phyloP scores from a whole-genome alignment of 1,140 invertebrate genomes.

The Bombus consobrinus region DNA sequence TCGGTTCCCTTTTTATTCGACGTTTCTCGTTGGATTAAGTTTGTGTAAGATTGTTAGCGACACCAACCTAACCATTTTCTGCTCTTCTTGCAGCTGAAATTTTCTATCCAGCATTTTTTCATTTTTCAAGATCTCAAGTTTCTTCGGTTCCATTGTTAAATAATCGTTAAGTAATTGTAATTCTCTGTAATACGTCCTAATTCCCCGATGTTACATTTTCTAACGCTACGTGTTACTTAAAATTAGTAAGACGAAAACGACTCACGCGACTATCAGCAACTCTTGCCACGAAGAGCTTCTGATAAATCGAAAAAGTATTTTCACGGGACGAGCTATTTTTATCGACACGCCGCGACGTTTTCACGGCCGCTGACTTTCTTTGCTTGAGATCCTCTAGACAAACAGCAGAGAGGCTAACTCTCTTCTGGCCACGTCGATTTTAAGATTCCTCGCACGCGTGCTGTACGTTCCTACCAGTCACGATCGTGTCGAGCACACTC shows the following conservation, averaged over 20 bases:
- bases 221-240: not conserved
- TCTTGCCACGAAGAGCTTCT: not conserved
- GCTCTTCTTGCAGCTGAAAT: too few relatives aligned
- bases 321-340: constrained; percentile 23
- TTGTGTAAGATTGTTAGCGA: too few relatives aligned
- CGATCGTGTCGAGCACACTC: not conserved
- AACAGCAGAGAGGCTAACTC: not conserved
- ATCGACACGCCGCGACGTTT: not conserved
- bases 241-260: not conserved
- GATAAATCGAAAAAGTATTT: constrained; percentile 10
- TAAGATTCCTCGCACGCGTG: constrained; percentile 41
- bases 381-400: not conserved
- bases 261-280: accelerated
- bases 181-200: not conserved
- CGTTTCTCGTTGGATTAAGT: too few relatives aligned
- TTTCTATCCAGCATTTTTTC: too few relatives aligned
- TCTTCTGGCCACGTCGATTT: constrained; percentile 4
- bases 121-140: too few relatives aligned
- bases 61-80: too few relatives aligned
- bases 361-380: not conserved
- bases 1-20: too few relatives aligned
- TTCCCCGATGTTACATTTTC: not conserved
- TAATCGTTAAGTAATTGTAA: not conserved
- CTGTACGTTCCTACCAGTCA: constrained; percentile 33
- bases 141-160: too few relatives aligned